A percentile compares a stretch with the other conserved stretches of the same genome.
These are phyloP conservation scores for Lontra canadensis DNA, from an alignment of 2,113 vertebrate genomes.

Conservation along the genomic window DNA sequence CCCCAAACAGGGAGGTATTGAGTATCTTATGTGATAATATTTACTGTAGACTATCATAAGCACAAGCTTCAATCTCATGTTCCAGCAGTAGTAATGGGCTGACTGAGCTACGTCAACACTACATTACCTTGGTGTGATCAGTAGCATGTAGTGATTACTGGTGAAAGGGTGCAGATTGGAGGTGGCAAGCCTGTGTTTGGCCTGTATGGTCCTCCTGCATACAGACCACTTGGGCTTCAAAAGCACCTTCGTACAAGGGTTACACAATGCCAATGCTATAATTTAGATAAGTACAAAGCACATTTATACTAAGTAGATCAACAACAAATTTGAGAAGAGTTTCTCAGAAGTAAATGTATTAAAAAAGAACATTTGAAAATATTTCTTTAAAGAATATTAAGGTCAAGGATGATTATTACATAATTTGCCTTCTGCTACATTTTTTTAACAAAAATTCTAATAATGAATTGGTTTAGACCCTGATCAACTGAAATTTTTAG, in stretches of 20 bases:
- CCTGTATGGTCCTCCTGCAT: neutral
- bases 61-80: neutral
- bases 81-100: neutral
- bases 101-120: neutral
- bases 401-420: neutral
- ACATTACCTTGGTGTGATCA: neutral
- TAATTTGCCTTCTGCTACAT: neutral
- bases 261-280: neutral
- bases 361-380: neutral
- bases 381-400: neutral
- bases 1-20: neutral
- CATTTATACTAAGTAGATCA: neutral
- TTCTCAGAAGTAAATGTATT: neutral
- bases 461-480: neutral
- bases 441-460: conserved; percentile 9
- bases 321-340: neutral
- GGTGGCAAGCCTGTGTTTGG: neutral
- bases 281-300: neutral
- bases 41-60: neutral
- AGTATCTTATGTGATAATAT: neutral
- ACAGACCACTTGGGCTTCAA: neutral
- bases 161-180: neutral
- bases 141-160: neutral
- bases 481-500: neutral
- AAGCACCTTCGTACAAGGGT: neutral